Base-by-base conservation (phyloP, 2,888 invertebrate species). In the Hoplodrina ambigua region DNA sequence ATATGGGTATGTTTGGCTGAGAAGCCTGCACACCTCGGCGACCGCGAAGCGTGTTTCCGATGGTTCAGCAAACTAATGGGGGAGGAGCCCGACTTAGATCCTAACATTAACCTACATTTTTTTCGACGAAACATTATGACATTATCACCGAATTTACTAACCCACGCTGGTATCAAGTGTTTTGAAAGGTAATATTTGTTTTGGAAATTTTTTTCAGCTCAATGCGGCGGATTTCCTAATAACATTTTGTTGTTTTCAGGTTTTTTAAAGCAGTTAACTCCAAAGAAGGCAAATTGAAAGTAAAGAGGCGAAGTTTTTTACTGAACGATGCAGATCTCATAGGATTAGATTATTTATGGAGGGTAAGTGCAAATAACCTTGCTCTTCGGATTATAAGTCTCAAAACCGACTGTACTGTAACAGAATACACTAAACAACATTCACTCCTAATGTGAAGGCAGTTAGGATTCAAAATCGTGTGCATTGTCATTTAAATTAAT, bases 21-120 rank as follows among this genome's bases (percentile, higher is more conserved):
- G 91, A 97, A 97, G 88, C 99, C 99, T 15, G 98, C 99, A 15
- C 99, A 99, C 91, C 96, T 98, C 17, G 97, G 98, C 1, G 99
- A 99, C 92, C 97, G 99, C 52, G 99, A 99, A 93, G 98, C 99
- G 46, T 99, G 99, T 93, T 99, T 99, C 94, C 98, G 98, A 87
- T 99, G 99, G 99, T 99, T 99, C 95, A 98, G 99, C 52, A 99
- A 99, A 94, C 94, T 99, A 50, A 99, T 99, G 99, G 98, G 98
- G 20, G 99, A 99, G 85, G 99, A 99, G 90, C 99, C 99, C 0
- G 99, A 99, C 93, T 95, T 99, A 66, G 99, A 99, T 94, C 99
- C 99, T 1, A 98, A 99, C 84, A 99, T 99, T 69, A 99, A 99
- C 88, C 97, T 98, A 91, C 98, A 99, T 92, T 99, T 99, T 96